Percentiles rank a stretch among this genome's conserved stretches.
Conservation (phyloP, 2,113 vertebrate species). For the Oncorhynchus nerka region DNA sequence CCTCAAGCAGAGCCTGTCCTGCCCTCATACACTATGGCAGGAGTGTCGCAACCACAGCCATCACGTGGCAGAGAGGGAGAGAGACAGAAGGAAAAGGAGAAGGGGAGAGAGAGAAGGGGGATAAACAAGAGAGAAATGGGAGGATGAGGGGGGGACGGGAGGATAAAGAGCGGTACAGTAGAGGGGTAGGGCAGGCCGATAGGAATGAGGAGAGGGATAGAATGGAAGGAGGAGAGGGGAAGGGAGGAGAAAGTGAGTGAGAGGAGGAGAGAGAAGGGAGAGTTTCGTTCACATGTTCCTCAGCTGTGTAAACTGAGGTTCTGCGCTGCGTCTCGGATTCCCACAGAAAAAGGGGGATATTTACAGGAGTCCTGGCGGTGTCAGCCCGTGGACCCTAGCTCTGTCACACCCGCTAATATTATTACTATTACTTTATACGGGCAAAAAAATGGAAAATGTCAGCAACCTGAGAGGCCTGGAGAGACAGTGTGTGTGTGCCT, state of each 20-base stretch:
- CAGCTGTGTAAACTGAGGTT: conserved; percentile 83
- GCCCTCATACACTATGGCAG: conserved; percentile 33
- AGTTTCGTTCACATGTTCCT: conserved; percentile 77
- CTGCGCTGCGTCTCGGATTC: conserved; percentile 75
- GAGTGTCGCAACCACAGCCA: conserved; percentile 34
- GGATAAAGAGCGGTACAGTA: conserved; percentile 27
- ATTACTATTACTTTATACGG: conserved; percentile 77
- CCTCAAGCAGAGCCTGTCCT: conserved; percentile 19
- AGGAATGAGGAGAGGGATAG: conserved; percentile 1
- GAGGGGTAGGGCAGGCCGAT: conserved; percentile 36
- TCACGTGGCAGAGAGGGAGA: conserved; percentile 18
- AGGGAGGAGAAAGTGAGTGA: conserved; percentile 29
- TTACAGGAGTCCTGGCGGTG: conserved; percentile 79
- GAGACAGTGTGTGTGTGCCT: conserved; percentile 49
- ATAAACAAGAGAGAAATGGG: conserved; percentile 20
- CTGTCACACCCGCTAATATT: conserved; percentile 78
- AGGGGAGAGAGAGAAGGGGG: background rate
- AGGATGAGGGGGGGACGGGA: conserved; percentile 43
- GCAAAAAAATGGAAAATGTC: conserved; percentile 78
- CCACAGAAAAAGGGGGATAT: conserved; percentile 77
- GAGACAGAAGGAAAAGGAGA: conserved; percentile 30
- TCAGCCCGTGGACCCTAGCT: conserved; percentile 63
- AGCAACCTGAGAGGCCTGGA: conserved; percentile 75
- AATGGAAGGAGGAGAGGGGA: background rate
- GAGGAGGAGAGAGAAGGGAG: conserved; percentile 53